Evolutionary conservation across 2,113 vertebrate species (phyloP), one percentile per base, ranked within the genome.

Genomic region (Psettodes erumei): DNA sequence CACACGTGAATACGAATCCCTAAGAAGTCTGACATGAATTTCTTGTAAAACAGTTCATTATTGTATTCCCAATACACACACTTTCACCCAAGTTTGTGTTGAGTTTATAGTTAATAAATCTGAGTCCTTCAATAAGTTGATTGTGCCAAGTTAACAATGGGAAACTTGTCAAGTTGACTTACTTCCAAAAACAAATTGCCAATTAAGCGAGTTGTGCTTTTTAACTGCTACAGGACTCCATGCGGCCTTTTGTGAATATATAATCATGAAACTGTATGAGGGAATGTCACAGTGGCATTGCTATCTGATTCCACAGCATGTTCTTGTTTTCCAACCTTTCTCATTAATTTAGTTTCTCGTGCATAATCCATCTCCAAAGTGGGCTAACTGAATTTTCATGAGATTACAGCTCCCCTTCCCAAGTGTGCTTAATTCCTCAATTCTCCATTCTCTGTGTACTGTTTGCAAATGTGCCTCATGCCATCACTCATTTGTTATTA

Each of bases 341-440:
- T 35, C 30, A 37, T 56, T 71, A 28, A 82, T 82, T 82, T 78
- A 66, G 54, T 82, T 82, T 82, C 82, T 77, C 8, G 38, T 27
- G 62, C 70, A 73, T 84, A 85, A 88, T 88, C 79, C 51, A 64
- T 82, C 75, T 82, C 71, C 51, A 73, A 86, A 86, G 76, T 73
- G 21, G 79, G 58, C 54, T 86, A 83, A 84, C 70, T 82, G 76
- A 89, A 90, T 87, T 84, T 89, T 80, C 53, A 87, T 82, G 84
- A 86, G 85, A 87, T 80, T 83, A 86, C 48, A 58, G 32, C 71
- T 82, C 60, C 27, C 62, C 75, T n/a, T 77, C 78, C 62, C 70
- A 66, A 77, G 75, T 73, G 53, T 78, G 59, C 28, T 70, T 78
- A 75, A 83, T 76, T 62, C 81, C 71, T 75, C 74, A 71, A 86